Conservation (phyloP, 2,113 vertebrate genomes). For the Pholis gunnellus region DNA sequence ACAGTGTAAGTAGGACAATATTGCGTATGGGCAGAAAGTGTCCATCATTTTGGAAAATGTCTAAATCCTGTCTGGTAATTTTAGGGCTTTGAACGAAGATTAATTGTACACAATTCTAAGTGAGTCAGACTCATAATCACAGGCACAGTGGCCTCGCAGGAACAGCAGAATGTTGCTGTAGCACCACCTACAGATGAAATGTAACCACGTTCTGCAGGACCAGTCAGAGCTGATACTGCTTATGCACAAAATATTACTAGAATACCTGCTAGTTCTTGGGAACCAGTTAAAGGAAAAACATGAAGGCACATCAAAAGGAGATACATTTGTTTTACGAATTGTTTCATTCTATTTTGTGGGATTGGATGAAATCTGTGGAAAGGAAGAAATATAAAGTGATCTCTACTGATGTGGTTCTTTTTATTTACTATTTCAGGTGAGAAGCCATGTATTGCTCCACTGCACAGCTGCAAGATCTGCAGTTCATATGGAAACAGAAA, state of each 20-base stretch:
- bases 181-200: constrained; percentile 23
- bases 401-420: not conserved
- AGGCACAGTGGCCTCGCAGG: not conserved
- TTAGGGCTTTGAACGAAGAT: not conserved
- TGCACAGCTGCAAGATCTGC: not conserved
- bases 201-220: not conserved
- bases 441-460: not conserved
- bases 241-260: not conserved
- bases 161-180: not conserved
- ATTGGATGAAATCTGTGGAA: not conserved
- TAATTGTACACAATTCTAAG: not conserved
- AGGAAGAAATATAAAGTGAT: not conserved
- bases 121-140: not conserved
- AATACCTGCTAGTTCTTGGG: not conserved
- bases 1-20: not conserved
- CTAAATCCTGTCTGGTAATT: not conserved
- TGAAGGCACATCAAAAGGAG: not conserved
- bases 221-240: not conserved
- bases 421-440: not conserved
- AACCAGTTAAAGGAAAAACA: not conserved
- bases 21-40: not conserved
- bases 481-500: not conserved
- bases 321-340: not conserved
- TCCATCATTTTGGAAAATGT: not conserved
- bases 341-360: not conserved